These are phyloP conservation scores for Erinaceus europaeus DNA, from an alignment of 2,113 vertebrate genomes.

Conservation along the genomic window DNA sequence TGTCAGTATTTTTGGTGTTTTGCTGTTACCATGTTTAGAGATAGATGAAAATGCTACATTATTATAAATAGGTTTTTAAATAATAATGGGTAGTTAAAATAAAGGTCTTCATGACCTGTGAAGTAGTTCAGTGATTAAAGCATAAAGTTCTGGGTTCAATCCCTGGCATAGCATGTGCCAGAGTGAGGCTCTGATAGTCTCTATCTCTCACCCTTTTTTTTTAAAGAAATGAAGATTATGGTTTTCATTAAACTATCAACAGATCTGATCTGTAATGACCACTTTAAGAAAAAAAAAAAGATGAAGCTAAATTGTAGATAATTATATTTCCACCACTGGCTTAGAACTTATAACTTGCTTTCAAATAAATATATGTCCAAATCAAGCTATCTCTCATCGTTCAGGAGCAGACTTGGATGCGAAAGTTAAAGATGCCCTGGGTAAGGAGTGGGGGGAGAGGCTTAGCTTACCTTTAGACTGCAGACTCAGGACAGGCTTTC, in stretches of 20 bases:
- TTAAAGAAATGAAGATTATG: not conserved
- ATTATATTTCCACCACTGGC: slow-evolving; percentile 38
- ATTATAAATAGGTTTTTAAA: not conserved
- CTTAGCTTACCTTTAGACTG: not conserved
- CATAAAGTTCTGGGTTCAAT: no score
- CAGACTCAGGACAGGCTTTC: fast-evolving
- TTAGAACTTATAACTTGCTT: not conserved
- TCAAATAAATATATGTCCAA: not conserved
- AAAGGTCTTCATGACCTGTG: no score
- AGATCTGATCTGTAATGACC: not conserved
- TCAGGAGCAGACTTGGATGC: slow-evolving; percentile 24
- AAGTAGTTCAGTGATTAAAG: no score
- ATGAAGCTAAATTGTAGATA: not conserved
- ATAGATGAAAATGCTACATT: not conserved
- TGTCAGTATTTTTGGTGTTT: not conserved
- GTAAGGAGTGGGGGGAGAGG: not conserved
- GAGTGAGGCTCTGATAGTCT: no score
- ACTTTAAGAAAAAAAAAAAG: not conserved
- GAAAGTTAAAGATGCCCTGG: not conserved
- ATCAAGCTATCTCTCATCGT: not conserved
- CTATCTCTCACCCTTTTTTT: no score
- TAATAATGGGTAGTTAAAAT: no score
- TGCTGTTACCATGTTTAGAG: not conserved
- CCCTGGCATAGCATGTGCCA: no score
- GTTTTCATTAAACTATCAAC: not conserved